Conservation (phyloP, 2,113 vertebrate genomes). For the Oxyruncus cristatus region DNA sequence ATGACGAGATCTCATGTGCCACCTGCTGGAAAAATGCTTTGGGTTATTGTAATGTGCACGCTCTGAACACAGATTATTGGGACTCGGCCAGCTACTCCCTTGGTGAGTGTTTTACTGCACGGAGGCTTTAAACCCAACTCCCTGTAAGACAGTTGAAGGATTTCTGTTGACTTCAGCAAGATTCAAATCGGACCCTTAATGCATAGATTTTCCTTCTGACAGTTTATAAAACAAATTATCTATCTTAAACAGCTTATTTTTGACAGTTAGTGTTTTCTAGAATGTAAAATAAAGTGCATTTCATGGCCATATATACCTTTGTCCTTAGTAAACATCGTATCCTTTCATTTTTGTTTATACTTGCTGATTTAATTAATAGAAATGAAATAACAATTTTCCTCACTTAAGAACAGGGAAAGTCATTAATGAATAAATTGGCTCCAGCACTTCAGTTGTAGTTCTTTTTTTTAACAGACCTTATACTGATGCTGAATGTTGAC, state of each 20-base stretch:
- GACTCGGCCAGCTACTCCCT: not conserved
- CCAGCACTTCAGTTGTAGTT: not conserved
- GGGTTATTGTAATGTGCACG: not conserved
- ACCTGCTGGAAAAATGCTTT: conserved; percentile 12
- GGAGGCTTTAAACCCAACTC: not conserved
- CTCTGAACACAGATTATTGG: not conserved
- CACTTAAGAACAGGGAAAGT: not conserved
- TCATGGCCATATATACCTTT: not conserved
- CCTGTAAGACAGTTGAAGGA: not conserved
- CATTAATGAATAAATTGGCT: not conserved
- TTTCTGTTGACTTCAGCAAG: not conserved
- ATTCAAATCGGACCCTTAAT: not conserved
- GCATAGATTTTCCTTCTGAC: not conserved
- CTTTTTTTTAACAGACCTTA: not conserved
- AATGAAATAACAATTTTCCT: not conserved
- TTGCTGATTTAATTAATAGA: not conserved
- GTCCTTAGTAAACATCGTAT: not conserved
- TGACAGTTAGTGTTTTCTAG: not conserved
- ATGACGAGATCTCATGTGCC: not conserved
- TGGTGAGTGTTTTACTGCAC: not conserved
- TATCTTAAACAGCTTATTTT: not conserved
- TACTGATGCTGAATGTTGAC: not conserved
- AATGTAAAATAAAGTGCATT: not conserved
- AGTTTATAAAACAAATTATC: not conserved
- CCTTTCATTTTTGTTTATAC: not conserved